Conservation (phyloP, 2,797 vertebrate genomes). For the Karalla daura region DNA sequence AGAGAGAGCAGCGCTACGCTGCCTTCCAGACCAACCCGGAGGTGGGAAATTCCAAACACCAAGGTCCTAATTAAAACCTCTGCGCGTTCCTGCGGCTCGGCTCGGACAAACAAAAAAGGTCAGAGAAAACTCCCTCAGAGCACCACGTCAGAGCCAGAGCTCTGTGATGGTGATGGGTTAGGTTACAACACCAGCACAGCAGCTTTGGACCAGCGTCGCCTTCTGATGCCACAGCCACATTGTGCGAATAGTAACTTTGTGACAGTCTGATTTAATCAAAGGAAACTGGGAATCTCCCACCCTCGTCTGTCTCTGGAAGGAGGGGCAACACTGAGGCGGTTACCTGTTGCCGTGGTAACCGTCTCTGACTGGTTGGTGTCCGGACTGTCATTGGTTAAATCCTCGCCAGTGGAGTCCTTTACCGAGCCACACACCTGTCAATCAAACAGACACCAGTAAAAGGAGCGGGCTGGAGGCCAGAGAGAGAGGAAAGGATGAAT, state of each 20-base stretch:
- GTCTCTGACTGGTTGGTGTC: constrained; percentile 73
- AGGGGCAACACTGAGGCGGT: not conserved
- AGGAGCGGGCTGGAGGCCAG: not conserved
- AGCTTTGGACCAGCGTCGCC: no score
- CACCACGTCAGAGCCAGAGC: not conserved
- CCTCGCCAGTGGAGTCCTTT: constrained; percentile 79
- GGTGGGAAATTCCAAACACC: constrained; percentile 6
- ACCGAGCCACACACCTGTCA: constrained; percentile 81
- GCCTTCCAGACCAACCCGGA: not conserved
- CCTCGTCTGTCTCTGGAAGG: not conserved
- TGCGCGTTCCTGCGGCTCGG: not conserved
- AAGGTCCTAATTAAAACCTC: constrained; percentile 32
- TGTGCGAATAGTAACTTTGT: no score
- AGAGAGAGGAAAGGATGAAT: not conserved
- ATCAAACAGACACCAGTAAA: constrained; percentile 29
- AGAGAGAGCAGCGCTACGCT: no score
- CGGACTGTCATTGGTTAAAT: constrained; percentile 65
- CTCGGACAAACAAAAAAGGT: constrained; percentile 1
- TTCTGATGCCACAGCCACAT: no score
- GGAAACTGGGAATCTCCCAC: not conserved
- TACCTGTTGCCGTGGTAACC: constrained; percentile 73
- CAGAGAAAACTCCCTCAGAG: not conserved
- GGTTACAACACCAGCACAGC: no score
- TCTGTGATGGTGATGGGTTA: not conserved
- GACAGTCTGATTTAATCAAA: no score